These are phyloP conservation scores for Drosophila ironensis DNA, from an alignment of 1,140 invertebrate species.

Conservation along the genomic window DNA sequence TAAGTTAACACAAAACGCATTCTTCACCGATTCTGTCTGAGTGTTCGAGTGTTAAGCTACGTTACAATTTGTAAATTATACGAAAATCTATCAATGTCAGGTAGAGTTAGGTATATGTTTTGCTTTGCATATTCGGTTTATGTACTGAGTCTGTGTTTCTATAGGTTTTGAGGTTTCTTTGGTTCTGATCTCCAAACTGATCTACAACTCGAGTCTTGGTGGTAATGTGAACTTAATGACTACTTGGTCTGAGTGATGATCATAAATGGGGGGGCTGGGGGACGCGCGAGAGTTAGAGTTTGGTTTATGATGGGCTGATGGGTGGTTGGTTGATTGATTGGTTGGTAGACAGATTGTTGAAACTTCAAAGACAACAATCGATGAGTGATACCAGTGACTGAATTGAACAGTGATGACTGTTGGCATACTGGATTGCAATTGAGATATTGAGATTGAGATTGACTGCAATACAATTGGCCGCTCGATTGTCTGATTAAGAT, in stretches of 20 bases:
- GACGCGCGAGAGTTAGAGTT: conserved; percentile 6
- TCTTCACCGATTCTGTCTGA: conserved; percentile 28
- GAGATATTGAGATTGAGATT: conserved; percentile 20
- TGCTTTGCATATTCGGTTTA: no score
- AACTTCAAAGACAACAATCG: conserved; percentile 78
- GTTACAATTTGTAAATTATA: background rate
- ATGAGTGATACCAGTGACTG: conserved; percentile 69
- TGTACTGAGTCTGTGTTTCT: no score
- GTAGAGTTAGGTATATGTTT: no score
- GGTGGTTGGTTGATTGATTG: background rate
- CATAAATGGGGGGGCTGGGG: no score
- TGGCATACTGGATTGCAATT: conserved; percentile 18
- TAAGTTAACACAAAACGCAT: background rate
- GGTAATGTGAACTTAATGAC: background rate
- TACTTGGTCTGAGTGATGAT: background rate
- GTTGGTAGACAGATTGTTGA: conserved; percentile 59
- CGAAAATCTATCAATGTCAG: background rate
- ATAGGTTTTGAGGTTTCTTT: no score
- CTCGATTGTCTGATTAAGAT: background rate
- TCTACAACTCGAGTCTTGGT: no score
- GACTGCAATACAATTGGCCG: conserved; percentile 6
- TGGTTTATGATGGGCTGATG: conserved; percentile 30
- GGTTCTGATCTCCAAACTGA: no score
- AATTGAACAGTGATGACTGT: conserved; percentile 51
- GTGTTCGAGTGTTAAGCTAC: background rate